Conservation (phyloP, 2,888 invertebrate genomes). For the Epinotia ramella region DNA sequence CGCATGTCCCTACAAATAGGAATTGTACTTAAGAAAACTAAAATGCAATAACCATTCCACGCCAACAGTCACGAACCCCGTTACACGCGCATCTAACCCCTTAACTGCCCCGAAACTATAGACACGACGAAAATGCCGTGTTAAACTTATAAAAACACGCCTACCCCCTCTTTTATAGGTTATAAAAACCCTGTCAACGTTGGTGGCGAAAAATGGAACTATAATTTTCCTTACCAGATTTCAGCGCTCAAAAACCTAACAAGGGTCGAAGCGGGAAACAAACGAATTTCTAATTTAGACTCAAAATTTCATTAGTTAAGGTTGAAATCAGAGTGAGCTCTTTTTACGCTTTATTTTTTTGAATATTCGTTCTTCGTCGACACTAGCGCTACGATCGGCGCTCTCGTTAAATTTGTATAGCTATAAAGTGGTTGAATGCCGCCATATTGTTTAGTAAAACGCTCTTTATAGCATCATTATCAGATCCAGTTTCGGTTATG, state of each 20-base stretch:
- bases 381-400: background rate
- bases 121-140: slow-evolving; percentile 13
- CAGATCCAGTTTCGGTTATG: slow-evolving; percentile 19
- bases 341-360: background rate
- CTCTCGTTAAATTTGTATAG: slow-evolving; percentile 1
- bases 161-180: slow-evolving; percentile 13
- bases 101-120: slow-evolving; percentile 18
- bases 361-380: background rate
- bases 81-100: background rate
- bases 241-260: background rate
- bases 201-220: background rate
- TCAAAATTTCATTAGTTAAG: background rate
- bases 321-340: background rate
- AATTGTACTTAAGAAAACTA: background rate
- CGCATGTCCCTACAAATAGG: too few species aligned
- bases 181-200: slow-evolving; percentile 2
- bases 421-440: slow-evolving; percentile 8
- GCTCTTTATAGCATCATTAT: slow-evolving; percentile 30
- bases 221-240: background rate
- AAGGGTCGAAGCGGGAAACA: background rate
- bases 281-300: background rate
- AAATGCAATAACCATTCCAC: background rate
- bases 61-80: background rate
- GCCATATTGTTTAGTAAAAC: slow-evolving; percentile 28
- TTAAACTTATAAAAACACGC: slow-evolving; percentile 7